Base-by-base conservation (phyloP, 2,113 vertebrate species). In the Antigone vipio region DNA sequence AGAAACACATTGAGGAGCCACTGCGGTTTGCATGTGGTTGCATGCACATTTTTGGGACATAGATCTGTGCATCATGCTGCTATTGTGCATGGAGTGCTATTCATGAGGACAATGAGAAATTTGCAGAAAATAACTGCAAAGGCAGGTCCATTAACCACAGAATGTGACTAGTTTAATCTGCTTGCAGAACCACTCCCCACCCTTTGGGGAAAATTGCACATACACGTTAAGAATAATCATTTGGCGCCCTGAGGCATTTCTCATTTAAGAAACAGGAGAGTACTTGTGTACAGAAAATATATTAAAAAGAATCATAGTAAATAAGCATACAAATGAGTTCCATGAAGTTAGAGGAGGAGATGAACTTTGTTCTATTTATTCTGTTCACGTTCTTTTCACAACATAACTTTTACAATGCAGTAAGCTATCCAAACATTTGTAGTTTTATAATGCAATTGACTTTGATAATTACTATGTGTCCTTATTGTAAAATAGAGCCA, bases 351-450 rank as follows among this genome's bases (percentile, higher is more conserved):
- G 67, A 63, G 24, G 53, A 80, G 50, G 42, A 40, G 76, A 80
- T 81, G 38, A 95, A 64, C 68, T 97, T 92, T 56, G 55, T 60
- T 89, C 71, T 88, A 20, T 93, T 92, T 83, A 73, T 79, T 93
- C 52, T 42, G 27, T 74, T 87, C 12, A 12, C 52, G 91, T 90
- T 27, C n/a, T 84, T 92, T 93, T 89, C 8, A 15, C 42, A 66
- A 40, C 26, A 10, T 40, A 78, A 78, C 32, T 90, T 94, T 69
- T 90, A 55, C 69, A 86, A 85, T 73, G 45, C n/a, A 73, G 58
- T 53, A 72, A 84, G 58, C 44, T 58, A 87, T 49, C 72, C 89
- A 93, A 94, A 84, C 24, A 35, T 72, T 68, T 78, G 80, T 64
- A 52, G 60, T 95, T 91, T 85, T 44, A 60, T 59, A 78, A 62